phyloP scores from a whole-genome alignment of 2,113 vertebrate species.

The Regulus satrapa region DNA sequence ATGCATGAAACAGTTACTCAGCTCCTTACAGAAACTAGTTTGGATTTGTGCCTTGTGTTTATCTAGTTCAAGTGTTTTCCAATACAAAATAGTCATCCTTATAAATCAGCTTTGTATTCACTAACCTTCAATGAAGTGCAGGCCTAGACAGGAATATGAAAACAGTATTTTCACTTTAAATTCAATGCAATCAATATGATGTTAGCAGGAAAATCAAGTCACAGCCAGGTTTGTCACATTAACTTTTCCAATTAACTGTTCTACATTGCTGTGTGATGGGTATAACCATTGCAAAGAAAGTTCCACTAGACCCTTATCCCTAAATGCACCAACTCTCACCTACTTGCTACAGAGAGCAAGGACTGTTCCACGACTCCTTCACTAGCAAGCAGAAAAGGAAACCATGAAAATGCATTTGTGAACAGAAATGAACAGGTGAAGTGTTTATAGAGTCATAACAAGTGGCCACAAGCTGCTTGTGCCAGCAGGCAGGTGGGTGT shows the following conservation, averaged over 20 bases:
- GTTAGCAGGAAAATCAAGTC: neutral
- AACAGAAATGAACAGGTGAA: neutral
- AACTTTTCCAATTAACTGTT: neutral
- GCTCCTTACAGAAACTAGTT: neutral
- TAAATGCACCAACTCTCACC: neutral
- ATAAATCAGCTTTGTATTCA: neutral
- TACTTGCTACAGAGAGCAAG: neutral
- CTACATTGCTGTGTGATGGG: neutral
- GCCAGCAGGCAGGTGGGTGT: neutral
- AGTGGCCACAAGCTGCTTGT: neutral
- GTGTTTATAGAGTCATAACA: neutral
- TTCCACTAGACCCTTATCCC: neutral
- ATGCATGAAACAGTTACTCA: neutral
- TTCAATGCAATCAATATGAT: neutral
- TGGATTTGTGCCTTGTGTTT: neutral
- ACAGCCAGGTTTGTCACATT: neutral
- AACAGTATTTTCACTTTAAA: neutral
- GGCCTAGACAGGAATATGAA: neutral
- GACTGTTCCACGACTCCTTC: neutral
- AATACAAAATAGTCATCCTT: conserved; percentile 13
- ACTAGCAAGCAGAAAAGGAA: neutral
- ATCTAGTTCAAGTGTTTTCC: neutral
- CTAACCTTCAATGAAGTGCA: neutral
- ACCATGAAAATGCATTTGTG: neutral
- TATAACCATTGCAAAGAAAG: neutral